Evolutionary conservation across 2,888 invertebrate genomes (phyloP).

Genomic region (Meandrusa payeni): DNA sequence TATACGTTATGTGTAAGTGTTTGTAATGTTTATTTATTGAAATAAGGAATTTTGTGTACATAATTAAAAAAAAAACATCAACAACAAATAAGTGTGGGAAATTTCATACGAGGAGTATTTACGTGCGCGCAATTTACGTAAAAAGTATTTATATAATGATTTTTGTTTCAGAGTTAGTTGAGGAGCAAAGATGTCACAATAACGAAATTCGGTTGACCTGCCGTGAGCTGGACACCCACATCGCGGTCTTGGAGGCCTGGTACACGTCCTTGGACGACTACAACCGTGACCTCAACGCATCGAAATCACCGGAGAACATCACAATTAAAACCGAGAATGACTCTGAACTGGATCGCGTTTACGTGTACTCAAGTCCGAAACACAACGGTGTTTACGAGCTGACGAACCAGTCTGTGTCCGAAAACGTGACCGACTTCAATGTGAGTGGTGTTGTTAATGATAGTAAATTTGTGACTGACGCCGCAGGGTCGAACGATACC

Average conservation of each 20-base stretch:
- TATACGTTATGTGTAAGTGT: too few species aligned
- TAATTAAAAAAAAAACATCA: too few species aligned
- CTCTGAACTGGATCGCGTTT: conserved; percentile 63
- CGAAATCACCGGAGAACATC: conserved; percentile 37
- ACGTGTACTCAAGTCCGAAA: conserved; percentile 71
- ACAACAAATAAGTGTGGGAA: too few species aligned
- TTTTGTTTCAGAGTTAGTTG: conserved; percentile 82
- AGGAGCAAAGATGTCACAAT: conserved; percentile 82
- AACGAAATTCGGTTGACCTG: conserved; percentile 83
- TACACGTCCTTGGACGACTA: conserved; percentile 68
- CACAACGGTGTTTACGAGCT: conserved; percentile 65
- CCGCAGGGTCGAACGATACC: conserved; percentile 45
- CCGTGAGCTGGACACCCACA: conserved; percentile 81
- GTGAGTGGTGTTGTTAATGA: conserved; percentile 33
- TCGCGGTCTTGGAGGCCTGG: conserved; percentile 83
- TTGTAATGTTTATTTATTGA: too few species aligned
- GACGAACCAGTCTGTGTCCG: conserved; percentile 53
- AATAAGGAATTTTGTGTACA: too few species aligned
- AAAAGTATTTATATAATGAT: too few species aligned
- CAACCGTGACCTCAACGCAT: conserved; percentile 47
- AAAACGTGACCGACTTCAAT: conserved; percentile 40
- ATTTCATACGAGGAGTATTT: too few species aligned
- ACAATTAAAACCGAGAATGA: conserved; percentile 63
- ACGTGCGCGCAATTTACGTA: too few species aligned
- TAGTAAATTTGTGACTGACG: conserved; percentile 42